A percentile compares a stretch with the other conserved stretches of the same genome.
Evolutionary conservation across 2,797 vertebrate genomes (phyloP).

Genomic region (Petrocephalus schoutedeni): DNA sequence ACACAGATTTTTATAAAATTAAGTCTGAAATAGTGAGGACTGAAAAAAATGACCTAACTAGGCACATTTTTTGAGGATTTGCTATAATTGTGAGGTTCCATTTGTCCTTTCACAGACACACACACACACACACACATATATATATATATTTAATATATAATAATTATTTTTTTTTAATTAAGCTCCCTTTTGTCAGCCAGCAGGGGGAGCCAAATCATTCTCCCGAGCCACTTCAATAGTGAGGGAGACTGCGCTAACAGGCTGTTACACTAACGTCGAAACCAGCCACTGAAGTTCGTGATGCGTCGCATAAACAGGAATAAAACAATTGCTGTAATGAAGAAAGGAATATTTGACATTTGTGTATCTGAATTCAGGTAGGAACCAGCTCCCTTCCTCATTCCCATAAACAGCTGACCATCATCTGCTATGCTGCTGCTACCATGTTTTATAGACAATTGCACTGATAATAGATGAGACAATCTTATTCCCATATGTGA

Average conservation of each 20-base stretch:
- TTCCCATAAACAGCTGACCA: not conserved
- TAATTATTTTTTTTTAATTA: too few relatives aligned
- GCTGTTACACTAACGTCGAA: not conserved
- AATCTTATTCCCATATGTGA: not conserved
- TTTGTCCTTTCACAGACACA: too few relatives aligned
- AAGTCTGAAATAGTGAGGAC: too few relatives aligned
- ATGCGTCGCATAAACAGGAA: not conserved
- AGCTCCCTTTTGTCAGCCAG: too few relatives aligned
- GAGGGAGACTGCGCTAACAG: not conserved
- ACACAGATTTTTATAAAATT: too few relatives aligned
- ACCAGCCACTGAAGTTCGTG: not conserved
- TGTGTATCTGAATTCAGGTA: not conserved
- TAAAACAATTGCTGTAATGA: not conserved
- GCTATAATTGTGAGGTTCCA: too few relatives aligned
- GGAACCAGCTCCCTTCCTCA: not conserved
- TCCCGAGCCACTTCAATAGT: not conserved
- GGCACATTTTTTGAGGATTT: too few relatives aligned
- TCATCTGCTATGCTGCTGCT: not conserved
- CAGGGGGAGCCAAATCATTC: too few relatives aligned
- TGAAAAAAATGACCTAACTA: too few relatives aligned
- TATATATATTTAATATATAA: too few relatives aligned
- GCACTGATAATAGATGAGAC: not conserved
- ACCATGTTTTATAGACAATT: not conserved
- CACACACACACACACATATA: too few relatives aligned
- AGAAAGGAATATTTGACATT: not conserved